These are phyloP conservation scores for Acromyrmex heyeri DNA, from an alignment of 1,140 invertebrate species.

Conservation along the genomic window DNA sequence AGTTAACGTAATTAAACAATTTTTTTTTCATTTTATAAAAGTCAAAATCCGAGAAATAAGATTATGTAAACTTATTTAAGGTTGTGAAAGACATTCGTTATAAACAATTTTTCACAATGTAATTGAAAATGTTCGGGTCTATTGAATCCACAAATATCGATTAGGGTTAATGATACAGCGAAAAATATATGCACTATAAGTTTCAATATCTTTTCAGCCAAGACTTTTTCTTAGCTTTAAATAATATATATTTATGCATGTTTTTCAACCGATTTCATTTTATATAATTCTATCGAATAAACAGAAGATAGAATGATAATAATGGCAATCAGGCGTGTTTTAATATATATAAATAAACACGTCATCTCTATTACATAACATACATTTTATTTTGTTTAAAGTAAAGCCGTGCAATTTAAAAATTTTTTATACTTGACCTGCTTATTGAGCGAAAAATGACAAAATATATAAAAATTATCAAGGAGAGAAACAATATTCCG, in stretches of 20 bases:
- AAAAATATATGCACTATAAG: not conserved
- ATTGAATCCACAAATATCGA: no score
- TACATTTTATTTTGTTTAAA: slow-evolving; percentile 31
- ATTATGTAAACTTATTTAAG: no score
- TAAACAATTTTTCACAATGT: no score
- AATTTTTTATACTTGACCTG: not conserved
- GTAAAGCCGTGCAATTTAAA: not conserved
- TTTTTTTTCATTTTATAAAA: no score
- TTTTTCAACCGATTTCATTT: slow-evolving; percentile 24
- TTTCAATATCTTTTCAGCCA: slow-evolving; percentile 11
- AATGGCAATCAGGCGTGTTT: not conserved
- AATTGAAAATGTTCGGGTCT: no score
- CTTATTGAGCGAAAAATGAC: slow-evolving; percentile 8
- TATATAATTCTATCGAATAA: slow-evolving; percentile 9
- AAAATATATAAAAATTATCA: slow-evolving; percentile 6
- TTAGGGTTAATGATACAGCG: not conserved
- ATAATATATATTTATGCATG: not conserved
- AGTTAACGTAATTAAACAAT: no score
- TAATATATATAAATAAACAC: slow-evolving; percentile 4
- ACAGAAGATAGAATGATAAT: slow-evolving; percentile 3
- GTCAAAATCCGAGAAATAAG: no score
- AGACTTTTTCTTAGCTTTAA: not conserved
- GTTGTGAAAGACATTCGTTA: no score
- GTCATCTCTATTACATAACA: not conserved
- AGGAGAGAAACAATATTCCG: not conserved